Evolutionary conservation across 2,888 invertebrate genomes (phyloP).

Genomic region (Aelia acuminata): DNA sequence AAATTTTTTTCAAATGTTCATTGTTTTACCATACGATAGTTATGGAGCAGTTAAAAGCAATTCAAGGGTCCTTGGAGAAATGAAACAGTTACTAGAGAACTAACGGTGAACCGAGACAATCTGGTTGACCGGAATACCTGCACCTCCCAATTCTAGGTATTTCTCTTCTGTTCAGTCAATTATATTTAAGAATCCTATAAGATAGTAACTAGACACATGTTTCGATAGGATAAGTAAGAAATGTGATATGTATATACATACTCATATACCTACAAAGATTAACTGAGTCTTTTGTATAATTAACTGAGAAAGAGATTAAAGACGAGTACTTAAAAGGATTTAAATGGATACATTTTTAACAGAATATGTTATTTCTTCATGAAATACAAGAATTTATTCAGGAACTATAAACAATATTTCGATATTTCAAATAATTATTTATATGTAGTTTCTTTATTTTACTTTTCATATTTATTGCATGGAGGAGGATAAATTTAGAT

Average conservation of each 20-base stretch:
- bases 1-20: no score
- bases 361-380: no score
- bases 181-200: background rate
- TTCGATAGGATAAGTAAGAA: background rate
- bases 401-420: no score
- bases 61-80: background rate
- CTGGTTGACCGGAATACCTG: slow-evolving; percentile 38
- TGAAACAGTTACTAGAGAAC: slow-evolving; percentile 21
- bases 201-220: background rate
- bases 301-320: no score
- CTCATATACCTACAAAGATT: background rate
- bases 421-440: no score
- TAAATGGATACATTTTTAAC: no score
- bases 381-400: no score
- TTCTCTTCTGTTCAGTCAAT: background rate
- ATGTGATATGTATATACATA: background rate
- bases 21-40: background rate
- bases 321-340: no score
- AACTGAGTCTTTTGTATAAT: no score
- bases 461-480: no score
- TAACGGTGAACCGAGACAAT: background rate
- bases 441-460: no score
- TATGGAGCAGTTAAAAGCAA: background rate
- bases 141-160: slow-evolving; percentile 3
- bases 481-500: no score